Base-by-base conservation (phyloP, 2,113 vertebrate species). In the Pterocles burchelli region DNA sequence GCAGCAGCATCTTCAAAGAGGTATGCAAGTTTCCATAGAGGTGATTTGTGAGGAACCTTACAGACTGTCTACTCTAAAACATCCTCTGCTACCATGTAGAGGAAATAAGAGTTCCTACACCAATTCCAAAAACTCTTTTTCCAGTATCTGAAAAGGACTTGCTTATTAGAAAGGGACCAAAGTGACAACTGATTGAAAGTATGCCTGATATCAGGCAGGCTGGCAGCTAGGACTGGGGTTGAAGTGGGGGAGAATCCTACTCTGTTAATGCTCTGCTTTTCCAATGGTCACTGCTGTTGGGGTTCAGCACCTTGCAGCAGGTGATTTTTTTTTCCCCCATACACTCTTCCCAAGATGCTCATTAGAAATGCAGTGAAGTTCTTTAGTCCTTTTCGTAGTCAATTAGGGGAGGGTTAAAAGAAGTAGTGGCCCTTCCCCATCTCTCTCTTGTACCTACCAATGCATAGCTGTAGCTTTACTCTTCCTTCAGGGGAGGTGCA, bases 1-100 rank as follows among this genome's bases (percentile, higher is more conserved):
- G 98, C 80, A 96, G 79, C 75, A 96, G 95, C 89, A 85, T 97
- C 72, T 98, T 97, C 95, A 96, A 55, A 94, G 96, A 98, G 98
- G 98, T 98, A 96, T 59, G 83, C 33, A 79, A 45, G n/a, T 31
- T 79, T 76, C 59, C 68, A 58, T 43, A 75, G 54, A 29, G 36
- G 75, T 65, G 21, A 67, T 55, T 36, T 85, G 49, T 55, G 46
- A 66, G 51, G 29, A 67, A 17, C 28, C n/a, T 57, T 90, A 46
- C 20, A 33, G n/a, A 11, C 46, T 45, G 88, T 45, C 58, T 85
- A 11, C 24, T 76, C 21, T 75, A n/a, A 65, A 51, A 9, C 10
- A n/a, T n/a, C 66, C 41, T 83, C 33, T 88, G 62, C 62, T 85
- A 45, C 43, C 6, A 8, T 2, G 13, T 58, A 63, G 72, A 52